These are phyloP conservation scores for Galbula dea DNA, from an alignment of 2,113 vertebrate species.

Conservation along the genomic window DNA sequence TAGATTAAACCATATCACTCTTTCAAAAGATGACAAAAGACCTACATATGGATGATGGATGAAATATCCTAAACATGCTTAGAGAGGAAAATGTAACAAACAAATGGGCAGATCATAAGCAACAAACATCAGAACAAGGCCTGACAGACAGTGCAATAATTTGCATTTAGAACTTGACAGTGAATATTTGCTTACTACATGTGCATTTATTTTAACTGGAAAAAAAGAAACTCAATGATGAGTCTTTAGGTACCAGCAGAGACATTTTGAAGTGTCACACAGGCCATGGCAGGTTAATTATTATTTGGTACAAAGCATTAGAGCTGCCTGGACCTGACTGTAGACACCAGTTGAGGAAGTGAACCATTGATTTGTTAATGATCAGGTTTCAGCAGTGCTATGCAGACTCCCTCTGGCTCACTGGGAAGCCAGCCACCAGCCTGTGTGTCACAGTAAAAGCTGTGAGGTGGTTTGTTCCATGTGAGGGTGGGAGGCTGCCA, in stretches of 20 bases:
- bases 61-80: conserved; percentile 20
- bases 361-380: background rate
- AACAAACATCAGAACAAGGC: conserved; percentile 19
- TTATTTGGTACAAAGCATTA: background rate
- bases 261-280: background rate
- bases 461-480: conserved; percentile 20
- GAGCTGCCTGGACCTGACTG: background rate
- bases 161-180: background rate
- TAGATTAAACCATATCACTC: conserved; percentile 53
- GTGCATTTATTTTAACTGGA: background rate
- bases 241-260: background rate
- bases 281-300: background rate
- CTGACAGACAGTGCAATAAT: background rate
- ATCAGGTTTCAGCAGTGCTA: background rate
- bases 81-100: conserved; percentile 1
- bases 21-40: conserved; percentile 36
- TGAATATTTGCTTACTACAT: background rate
- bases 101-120: background rate
- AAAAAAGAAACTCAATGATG: background rate
- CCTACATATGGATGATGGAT: conserved; percentile 21
- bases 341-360: background rate
- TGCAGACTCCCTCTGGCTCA: background rate
- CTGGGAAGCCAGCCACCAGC: background rate
- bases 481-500: background rate
- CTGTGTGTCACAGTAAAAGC: background rate